These are phyloP conservation scores for Sciurus niger DNA, from an alignment of 2,113 vertebrate species.

Conservation along the genomic window DNA sequence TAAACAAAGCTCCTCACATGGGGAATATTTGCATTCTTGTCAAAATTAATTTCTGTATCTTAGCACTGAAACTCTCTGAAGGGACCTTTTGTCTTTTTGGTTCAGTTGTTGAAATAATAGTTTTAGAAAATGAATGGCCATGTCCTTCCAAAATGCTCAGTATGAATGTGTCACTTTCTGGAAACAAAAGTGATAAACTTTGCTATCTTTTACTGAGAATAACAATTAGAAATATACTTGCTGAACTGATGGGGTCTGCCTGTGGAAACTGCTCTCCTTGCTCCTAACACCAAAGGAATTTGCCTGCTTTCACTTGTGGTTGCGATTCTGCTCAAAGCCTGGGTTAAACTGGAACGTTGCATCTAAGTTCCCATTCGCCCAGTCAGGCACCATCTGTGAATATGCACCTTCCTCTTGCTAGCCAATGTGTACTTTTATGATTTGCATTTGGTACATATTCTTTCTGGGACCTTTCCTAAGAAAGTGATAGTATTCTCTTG, in stretches of 20 bases:
- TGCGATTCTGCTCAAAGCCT: neutral
- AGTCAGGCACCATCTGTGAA: neutral
- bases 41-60: neutral
- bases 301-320: neutral
- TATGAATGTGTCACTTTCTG: conserved; percentile 32
- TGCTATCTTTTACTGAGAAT: neutral
- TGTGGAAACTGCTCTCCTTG: rapidly evolving
- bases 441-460: neutral
- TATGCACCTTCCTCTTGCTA: neutral
- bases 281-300: neutral
- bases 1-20: neutral
- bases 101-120: conserved; percentile 48
- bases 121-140: conserved; percentile 21
- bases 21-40: conserved; percentile 31
- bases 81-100: neutral
- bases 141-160: neutral
- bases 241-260: neutral
- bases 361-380: neutral
- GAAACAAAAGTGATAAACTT: neutral
- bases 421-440: neutral
- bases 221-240: neutral
- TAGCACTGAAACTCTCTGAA: conserved; percentile 29
- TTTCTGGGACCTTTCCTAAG: neutral
- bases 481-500: neutral
- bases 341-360: neutral